phyloP scores from a whole-genome alignment of 2,888 invertebrate genomes.

The Rhingia rostrata region DNA sequence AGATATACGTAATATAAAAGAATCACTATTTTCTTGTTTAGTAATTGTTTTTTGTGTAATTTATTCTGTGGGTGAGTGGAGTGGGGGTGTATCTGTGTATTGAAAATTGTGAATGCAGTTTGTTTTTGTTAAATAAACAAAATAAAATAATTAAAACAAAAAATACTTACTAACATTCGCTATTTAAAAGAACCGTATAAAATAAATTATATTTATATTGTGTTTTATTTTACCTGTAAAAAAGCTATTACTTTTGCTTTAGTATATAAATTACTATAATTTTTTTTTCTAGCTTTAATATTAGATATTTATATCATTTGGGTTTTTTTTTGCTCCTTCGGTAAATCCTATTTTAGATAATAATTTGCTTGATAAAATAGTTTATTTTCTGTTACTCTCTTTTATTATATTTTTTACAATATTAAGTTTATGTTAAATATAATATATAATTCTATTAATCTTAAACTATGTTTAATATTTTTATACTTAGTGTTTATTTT shows the following conservation, averaged over 20 bases:
- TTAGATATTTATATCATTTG: constrained; percentile 9
- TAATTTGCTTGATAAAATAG: constrained; percentile 61
- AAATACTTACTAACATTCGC: constrained; percentile 48
- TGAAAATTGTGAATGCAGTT: constrained; percentile 38
- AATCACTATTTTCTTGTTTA: constrained; percentile 8
- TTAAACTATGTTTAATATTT: constrained; percentile 4
- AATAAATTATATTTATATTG: neutral
- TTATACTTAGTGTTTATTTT: neutral
- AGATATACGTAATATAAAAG: constrained; percentile 3
- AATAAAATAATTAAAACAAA: constrained; percentile 20
- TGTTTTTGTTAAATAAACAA: constrained; percentile 4
- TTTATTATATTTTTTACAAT: constrained; percentile 11
- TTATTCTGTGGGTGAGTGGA: constrained; percentile 29
- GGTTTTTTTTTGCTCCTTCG: neutral
- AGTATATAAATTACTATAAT: constrained; percentile 52
- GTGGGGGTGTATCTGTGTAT: constrained; percentile 22
- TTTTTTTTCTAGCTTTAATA: constrained; percentile 16
- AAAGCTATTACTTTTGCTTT: constrained; percentile 67
- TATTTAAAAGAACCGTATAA: constrained; percentile 24
- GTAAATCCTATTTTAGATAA: constrained; percentile 15
- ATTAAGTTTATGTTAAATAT: constrained; percentile 27
- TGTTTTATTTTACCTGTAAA: constrained; percentile 54
- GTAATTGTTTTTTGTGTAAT: constrained; percentile 9
- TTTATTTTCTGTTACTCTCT: constrained; percentile 39
- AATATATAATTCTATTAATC: constrained; percentile 15